Evolutionary conservation across 2,113 vertebrate genomes (phyloP), one percentile per base, ranked within the genome.

Genomic region (Dicentrarchus labrax): DNA sequence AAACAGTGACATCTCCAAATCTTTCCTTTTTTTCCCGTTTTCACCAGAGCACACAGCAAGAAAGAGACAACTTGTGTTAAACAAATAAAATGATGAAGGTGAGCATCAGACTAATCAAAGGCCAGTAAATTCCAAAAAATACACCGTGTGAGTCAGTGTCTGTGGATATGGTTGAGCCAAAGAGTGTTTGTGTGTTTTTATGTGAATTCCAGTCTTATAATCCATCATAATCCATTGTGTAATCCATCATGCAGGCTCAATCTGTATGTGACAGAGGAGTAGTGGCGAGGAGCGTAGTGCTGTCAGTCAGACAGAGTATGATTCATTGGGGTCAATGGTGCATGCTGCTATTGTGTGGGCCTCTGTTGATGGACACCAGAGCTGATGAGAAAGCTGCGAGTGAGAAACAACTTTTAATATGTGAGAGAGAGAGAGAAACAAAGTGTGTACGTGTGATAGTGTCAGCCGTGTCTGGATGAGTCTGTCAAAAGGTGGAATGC

Each of bases 151-250:
- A 76, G 41, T 41, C 72, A 71, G 41, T 72, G 75, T 89, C 53
- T 79, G 78, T 47, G 67, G 69, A 56, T 24, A 41, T 6, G 43
- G 17, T 68, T 8, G 19, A 80, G 68, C 65, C 47, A 64, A 13
- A 45, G 21, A 65, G 30, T 53, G 81, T 85, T 84, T 74, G 71
- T 82, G 51, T 74, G 67, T 77, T 39, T 76, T 57, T 76, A 65
- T 43, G 65, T 69, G 78, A 76, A 80, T 53, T 78, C 75, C 75
- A 70, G 66, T 43, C 21, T 57, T 64, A 77, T 86, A 89, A 93
- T 92, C 86, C 84, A 84, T 92, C 89, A 87, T 87, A 92, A 91
- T 91, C 86, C 85, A 86, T 21, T 48, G 74, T 76, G 83, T 88
- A 91, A 92, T 91, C 86, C 86, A 88, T 92, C 90, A 88, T 30